Evolutionary conservation across 2,888 invertebrate species (phyloP).

Genomic region (Rhagonycha lutea): DNA sequence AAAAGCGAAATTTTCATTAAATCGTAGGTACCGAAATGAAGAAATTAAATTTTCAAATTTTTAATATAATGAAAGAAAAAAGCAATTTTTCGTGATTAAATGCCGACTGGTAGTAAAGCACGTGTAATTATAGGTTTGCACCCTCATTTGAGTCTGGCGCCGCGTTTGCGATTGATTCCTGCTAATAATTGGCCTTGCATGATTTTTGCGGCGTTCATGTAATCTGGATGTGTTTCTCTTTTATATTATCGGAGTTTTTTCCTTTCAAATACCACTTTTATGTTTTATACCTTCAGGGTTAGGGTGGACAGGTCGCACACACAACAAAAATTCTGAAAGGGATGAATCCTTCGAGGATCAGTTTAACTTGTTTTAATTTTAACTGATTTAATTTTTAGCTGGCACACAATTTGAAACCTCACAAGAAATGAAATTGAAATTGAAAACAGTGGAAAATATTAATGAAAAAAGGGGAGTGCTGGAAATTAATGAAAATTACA

Average conservation of each 20-base stretch:
- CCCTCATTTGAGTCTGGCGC: constrained; percentile 14
- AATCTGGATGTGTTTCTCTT: not conserved
- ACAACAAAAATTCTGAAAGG: too few relatives aligned
- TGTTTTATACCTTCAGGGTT: too few relatives aligned
- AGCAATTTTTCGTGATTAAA: not conserved
- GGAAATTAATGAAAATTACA: too few relatives aligned
- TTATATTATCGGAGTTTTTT: not conserved
- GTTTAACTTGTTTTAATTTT: too few relatives aligned
- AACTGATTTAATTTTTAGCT: too few relatives aligned
- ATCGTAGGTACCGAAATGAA: not conserved
- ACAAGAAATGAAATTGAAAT: too few relatives aligned
- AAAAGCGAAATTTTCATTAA: not conserved
- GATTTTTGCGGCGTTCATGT: constrained; percentile 11
- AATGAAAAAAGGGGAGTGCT: too few relatives aligned
- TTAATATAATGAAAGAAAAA: not conserved
- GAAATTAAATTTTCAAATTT: not conserved
- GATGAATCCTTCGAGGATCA: too few relatives aligned
- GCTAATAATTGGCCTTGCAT: constrained; percentile 16
- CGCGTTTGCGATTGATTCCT: constrained; percentile 17
- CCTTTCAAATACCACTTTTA: not conserved
- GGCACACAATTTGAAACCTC: too few relatives aligned
- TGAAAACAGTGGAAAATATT: too few relatives aligned
- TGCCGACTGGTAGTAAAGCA: constrained; percentile 11
- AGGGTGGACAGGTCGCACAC: too few relatives aligned
- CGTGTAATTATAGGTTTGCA: constrained; percentile 17